Base-by-base conservation (phyloP, 2,888 invertebrate genomes). In the Enoplolaimus lenunculus region DNA sequence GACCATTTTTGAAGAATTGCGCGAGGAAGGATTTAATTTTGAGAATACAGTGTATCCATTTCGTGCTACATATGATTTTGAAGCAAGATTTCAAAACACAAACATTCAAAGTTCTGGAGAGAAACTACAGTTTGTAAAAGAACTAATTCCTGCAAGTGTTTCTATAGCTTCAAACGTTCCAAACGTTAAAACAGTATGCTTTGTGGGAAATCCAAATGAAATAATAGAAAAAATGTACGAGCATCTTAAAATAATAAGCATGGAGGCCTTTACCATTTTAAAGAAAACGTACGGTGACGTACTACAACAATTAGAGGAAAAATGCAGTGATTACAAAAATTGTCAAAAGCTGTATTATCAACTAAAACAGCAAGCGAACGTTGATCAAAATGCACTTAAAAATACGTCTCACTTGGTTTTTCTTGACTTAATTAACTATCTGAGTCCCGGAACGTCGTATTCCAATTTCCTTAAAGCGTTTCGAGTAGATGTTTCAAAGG, bases 11-110 rank as follows among this genome's bases (percentile, higher is more conserved):
- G n/a, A 3, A 62, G 62, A 62, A 31, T 29, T 62, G 7, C 62
- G 31, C 7, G n/a, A 26, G 13, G 62, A 62, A n/a, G 62, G 62
- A 13, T 62, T 16, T 62, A n/a, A 62, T 62, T 16, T 62, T 31
- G 45, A 45, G 21, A 45, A 62, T 13, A 62, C 7, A 7, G 7
- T 62, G 7, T 62, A 62, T 29, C 62, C 62, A 3, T 62, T 13
- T 29, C 62, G 31, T 31, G 31, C 31, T n/a, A 62, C 62, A 13
- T 62, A 13, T 31, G 62, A 62, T 62, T 62, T 62, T n/a, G 62
- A 62, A 62, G 62, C 62, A 13, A 3, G 28, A 7, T 62, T 62
- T n/a, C 29, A 62, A 62, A 26, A 62, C 28, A 57, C 57, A 21
- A 31, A 45, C 21, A 21, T 13, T 7, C 45, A 45, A 21, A 21